Base-by-base conservation (phyloP, 30 jellyfish, hydroid and myxozoan genomes). In the Chironex yamaguchii region DNA sequence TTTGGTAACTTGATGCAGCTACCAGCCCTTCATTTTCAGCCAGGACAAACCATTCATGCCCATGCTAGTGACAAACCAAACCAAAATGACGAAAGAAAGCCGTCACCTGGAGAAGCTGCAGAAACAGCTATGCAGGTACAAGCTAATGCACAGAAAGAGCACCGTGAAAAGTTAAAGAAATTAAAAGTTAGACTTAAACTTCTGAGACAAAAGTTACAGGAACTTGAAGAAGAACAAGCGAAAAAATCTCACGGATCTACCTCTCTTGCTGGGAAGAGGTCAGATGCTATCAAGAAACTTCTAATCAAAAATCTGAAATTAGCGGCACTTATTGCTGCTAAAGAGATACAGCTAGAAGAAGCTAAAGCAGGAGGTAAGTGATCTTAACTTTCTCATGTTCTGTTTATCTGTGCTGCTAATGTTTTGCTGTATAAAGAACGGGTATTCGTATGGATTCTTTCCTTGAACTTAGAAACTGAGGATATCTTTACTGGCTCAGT, bases 271-370 rank as follows among this genome's bases (percentile, higher is more conserved):
- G 94, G 75, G 30, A 85, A 85, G 34, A 62, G 98, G 34, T 87
- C 88, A 51, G 97, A 93, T 34, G 98, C 98, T 11, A 87, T 93
- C 85, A 93, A 93, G 85, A 88, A 71, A 36, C 51, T 93, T 28
- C 77, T 93, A 36, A 93, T 93, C 54, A 93, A 93, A 66, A 93
- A 93, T 51, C 76, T 93, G 58, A 93, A 93, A 70, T 66, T 93
- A 36, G 98, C 98, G 1, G 98, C 98, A 11, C 62, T 93, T 78
- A 93, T 93, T 30, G 98, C 98, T 50, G 63, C 98, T 22, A 93
- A 93, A 81, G 98, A 93, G 64, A 93, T 93, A 1, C 96, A 93
- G 34, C 85, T 93, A 68, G 98, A 93, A 72, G 97, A 93, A 75
- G 96, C 98, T 29, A 92, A 93, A 67, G 90, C 82, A 27, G 88